Evolutionary conservation across 2,113 vertebrate genomes (phyloP).

Genomic region (Macaca mulatta): DNA sequence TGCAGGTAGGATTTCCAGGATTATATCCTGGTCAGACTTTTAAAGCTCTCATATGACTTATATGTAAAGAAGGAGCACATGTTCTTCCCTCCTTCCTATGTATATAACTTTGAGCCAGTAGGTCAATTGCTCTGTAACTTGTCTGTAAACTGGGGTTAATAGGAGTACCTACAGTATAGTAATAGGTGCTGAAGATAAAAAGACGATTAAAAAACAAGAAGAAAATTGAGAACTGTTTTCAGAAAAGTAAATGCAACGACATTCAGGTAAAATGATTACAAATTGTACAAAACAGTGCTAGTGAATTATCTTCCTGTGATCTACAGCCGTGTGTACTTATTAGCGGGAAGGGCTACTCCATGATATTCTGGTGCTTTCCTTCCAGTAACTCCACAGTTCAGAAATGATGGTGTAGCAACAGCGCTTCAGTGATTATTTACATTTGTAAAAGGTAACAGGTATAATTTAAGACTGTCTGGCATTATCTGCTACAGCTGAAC

Average conservation of each 20-base stretch:
- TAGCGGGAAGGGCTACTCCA: not conserved
- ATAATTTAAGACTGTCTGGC: not conserved
- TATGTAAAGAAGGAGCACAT: not conserved
- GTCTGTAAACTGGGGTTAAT: not conserved
- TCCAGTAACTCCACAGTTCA: not conserved
- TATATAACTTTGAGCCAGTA: not conserved
- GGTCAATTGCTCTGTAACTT: not conserved
- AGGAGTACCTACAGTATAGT: not conserved
- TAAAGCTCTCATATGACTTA: not conserved
- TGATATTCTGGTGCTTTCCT: not conserved
- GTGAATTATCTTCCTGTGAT: not conserved
- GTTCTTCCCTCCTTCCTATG: not conserved
- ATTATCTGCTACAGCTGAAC: not conserved
- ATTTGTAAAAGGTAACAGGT: conserved; percentile 19
- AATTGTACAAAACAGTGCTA: not conserved
- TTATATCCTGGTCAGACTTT: not conserved
- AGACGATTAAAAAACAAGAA: not conserved
- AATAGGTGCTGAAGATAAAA: not conserved
- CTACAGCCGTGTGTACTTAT: not conserved
- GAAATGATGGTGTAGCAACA: not conserved
- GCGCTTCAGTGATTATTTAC: not conserved
- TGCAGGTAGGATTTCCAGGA: conserved; percentile 1
- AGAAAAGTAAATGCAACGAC: not conserved
- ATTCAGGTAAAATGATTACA: not conserved
- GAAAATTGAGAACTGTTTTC: not conserved